Conservation (phyloP, 2,797 vertebrate genomes). For the Cyclopterus lumpus region DNA sequence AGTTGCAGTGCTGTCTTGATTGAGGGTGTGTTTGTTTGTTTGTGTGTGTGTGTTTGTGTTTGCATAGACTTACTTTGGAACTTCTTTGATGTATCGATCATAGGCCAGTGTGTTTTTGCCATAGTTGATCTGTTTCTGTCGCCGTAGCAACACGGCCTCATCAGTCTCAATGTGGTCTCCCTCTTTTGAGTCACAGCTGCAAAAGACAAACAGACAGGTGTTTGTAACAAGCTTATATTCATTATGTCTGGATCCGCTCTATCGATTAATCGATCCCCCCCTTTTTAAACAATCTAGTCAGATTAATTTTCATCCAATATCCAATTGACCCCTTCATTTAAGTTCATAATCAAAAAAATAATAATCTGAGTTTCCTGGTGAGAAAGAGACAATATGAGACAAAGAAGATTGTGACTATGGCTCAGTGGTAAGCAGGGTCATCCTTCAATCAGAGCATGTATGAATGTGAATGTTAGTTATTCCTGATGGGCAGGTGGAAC, state of each 20-base stretch:
- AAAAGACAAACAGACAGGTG: conserved; percentile 13
- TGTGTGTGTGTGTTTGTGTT: neutral
- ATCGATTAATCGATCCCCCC: neutral
- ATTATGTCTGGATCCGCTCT: neutral
- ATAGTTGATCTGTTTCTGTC: conserved; percentile 98
- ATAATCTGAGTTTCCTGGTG: neutral
- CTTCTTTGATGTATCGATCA: conserved; percentile 92
- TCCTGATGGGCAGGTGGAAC: too few species aligned
- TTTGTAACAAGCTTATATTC: neutral
- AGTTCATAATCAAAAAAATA: neutral
- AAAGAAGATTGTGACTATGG: too few species aligned
- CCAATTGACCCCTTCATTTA: neutral
- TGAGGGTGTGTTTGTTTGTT: neutral
- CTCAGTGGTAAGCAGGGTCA: too few species aligned
- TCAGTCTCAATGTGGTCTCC: conserved; percentile 91
- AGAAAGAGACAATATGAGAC: neutral
- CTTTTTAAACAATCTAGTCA: neutral
- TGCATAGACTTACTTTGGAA: conserved; percentile 88
- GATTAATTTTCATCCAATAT: neutral
- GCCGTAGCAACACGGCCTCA: conserved; percentile 89
- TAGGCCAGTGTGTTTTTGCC: conserved; percentile 98
- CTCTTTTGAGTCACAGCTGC: conserved; percentile 93
- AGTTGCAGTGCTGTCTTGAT: neutral
- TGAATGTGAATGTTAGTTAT: too few species aligned
- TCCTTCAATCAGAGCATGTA: too few species aligned